Base-by-base conservation (phyloP, 2,797 vertebrate genomes). In the Chromobotia macracanthus region DNA sequence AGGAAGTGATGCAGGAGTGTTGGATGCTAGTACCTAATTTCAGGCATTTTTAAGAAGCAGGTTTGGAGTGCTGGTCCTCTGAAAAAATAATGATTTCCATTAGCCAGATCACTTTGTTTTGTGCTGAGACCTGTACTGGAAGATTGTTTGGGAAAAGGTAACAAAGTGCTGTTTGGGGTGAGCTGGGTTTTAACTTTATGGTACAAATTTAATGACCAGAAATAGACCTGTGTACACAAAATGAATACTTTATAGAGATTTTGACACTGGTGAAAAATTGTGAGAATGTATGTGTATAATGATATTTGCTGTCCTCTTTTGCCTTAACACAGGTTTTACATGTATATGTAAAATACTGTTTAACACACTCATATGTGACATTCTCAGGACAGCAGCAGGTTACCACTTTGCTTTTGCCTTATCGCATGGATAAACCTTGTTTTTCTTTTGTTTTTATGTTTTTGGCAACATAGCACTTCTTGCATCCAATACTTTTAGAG, bases 351-450 rank as follows among this genome's bases (percentile, higher is more conserved):
- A 10, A 60, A 77, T 44, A 70, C 55, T 70, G 41, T 69, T 77
- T 63, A 16, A 61, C 66, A 61, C 44, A n/a, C n/a, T n/a, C n/a
- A 56, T 72, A 19, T 67, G 68, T 80, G 63, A 60, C 51, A 75
- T 19, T 64, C 35, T 58, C 84, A 75, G 83, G 83, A 84, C 67
- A 25, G 77, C 31, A 65, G 85, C 80, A 71, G 72, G 53, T 51
- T 75, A 56, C 61, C 50, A 23, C 56, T 51, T 46, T 74, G 0
- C 16, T 63, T 66, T 25, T 8, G 19, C 35, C 65, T 35, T 56
- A 25, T n/a, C 25, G 41, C 76, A 72, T 81, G 75, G 35, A 85
- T 72, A 46, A 85, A 74, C 85, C 86, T 25, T 23, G 18, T 38
- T 3, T 55, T 25, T 19, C 7, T 13, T 58, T 4, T 53, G 5